Conservation (phyloP, 2,113 vertebrate genomes). For the Conger conger region DNA sequence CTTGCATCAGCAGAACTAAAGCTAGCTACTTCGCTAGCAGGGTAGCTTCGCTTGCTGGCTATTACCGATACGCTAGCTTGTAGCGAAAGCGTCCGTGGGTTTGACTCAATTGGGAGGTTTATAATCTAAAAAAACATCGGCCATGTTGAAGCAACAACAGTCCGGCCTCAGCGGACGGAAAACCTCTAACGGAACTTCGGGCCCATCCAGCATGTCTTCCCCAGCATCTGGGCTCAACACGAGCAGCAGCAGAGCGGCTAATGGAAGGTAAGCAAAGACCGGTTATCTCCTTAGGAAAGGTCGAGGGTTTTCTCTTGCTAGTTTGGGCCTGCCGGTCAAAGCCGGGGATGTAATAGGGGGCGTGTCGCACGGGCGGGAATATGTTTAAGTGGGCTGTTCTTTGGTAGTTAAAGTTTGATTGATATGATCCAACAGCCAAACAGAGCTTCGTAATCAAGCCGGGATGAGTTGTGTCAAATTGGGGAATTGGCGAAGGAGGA, state of each 20-base stretch:
- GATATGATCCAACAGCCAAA: constrained; percentile 41
- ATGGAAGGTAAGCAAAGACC: constrained; percentile 61
- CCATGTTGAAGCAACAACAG: constrained; percentile 73
- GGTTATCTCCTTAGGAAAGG: constrained; percentile 40
- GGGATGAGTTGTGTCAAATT: constrained; percentile 25
- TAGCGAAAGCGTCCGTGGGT: constrained; percentile 16
- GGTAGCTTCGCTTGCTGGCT: constrained; percentile 20
- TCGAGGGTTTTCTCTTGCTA: constrained; percentile 52
- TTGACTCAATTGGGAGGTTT: constrained; percentile 26
- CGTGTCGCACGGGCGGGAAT: constrained; percentile 38
- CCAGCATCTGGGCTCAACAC: constrained; percentile 63
- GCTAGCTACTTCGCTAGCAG: not conserved
- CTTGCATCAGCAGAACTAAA: not conserved
- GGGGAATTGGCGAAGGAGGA: constrained; percentile 33
- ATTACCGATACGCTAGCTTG: not conserved
- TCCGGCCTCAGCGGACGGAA: constrained; percentile 67
- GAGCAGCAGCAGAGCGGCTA: constrained; percentile 58
- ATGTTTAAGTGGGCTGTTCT: constrained; percentile 27
- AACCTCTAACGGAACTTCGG: constrained; percentile 67
- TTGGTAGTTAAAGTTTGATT: constrained; percentile 41
- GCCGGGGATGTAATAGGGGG: constrained; percentile 47
- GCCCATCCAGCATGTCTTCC: constrained; percentile 62
- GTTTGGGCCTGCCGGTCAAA: constrained; percentile 71
- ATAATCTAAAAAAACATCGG: constrained; percentile 42
- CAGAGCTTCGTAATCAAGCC: not conserved